phyloP scores from a whole-genome alignment of 2,888 invertebrate species.

The Synanthedon andrenaeformis region DNA sequence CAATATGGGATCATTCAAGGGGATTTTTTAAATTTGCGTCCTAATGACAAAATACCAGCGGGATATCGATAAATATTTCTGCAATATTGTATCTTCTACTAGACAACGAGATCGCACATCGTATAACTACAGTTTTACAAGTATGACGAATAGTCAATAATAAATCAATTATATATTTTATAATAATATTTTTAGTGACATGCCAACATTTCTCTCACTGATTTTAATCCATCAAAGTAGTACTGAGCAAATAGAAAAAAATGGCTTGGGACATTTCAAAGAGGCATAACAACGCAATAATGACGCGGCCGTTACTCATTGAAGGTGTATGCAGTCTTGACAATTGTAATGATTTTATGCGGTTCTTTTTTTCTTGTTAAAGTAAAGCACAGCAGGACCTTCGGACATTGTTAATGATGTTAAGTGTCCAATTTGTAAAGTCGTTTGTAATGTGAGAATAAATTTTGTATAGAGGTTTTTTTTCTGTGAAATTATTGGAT shows the following conservation, averaged over 20 bases:
- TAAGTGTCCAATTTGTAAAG: constrained; percentile 6
- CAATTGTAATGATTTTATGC: constrained; percentile 15
- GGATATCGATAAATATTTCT: constrained; percentile 54
- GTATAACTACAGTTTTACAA: constrained; percentile 23
- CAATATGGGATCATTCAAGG: constrained; percentile 32
- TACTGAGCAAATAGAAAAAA: neutral
- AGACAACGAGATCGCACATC: constrained; percentile 1
- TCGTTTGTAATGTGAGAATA: constrained; percentile 2
- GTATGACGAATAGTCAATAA: constrained; percentile 24
- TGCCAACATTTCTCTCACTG: neutral
- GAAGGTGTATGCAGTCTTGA: neutral
- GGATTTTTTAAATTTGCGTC: constrained; percentile 43
- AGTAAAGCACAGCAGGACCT: constrained; percentile 31
- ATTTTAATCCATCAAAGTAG: no score
- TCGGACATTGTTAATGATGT: constrained; percentile 32
- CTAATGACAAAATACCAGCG: constrained; percentile 65
- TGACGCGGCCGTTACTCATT: neutral
- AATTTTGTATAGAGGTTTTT: neutral
- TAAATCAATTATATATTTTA: constrained; percentile 7
- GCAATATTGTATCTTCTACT: constrained; percentile 48
- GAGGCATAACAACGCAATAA: neutral
- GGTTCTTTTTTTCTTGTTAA: constrained; percentile 20
- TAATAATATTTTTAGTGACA: neutral
- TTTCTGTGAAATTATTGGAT: no score
- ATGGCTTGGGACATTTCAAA: neutral